These are phyloP conservation scores for Yponomeuta evonymella DNA, from an alignment of 2,888 invertebrate genomes.

Conservation along the genomic window DNA sequence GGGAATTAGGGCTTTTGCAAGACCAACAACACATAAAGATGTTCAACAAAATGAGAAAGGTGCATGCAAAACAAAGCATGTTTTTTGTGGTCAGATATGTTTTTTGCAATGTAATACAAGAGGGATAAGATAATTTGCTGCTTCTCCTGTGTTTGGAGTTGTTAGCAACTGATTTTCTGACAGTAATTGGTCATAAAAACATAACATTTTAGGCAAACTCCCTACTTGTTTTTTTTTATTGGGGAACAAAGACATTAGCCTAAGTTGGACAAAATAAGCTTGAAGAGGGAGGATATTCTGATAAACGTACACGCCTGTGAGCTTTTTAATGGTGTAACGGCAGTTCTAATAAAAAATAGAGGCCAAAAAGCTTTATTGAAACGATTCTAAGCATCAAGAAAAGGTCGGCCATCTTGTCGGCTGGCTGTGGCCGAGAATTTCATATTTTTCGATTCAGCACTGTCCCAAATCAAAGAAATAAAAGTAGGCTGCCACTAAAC, in stretches of 20 bases:
- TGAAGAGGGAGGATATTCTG: not conserved
- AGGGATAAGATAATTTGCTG: not conserved
- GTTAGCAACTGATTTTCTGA: not conserved
- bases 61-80: slow-evolving; percentile 1
- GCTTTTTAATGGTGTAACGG: not conserved
- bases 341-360: slow-evolving; percentile 26
- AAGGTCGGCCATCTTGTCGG: slow-evolving; percentile 76
- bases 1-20: not conserved
- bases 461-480: slow-evolving; percentile 42
- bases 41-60: not conserved
- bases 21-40: not conserved
- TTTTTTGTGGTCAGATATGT: not conserved
- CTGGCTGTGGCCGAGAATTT: slow-evolving; percentile 71
- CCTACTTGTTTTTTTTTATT: slow-evolving; percentile 5
- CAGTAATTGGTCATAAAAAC: not conserved
- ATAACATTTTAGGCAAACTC: not conserved
- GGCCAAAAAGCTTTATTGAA: slow-evolving; percentile 30
- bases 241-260: not conserved
- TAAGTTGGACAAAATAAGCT: not conserved
- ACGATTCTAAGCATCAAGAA: slow-evolving; percentile 68
- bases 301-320: not conserved
- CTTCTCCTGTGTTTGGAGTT: not conserved
- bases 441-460: slow-evolving; percentile 47
- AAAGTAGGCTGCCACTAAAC: slow-evolving; percentile 35
- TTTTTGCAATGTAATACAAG: not conserved